Conservation (phyloP, 2,113 vertebrate genomes). For the Osmerus eperlanus region DNA sequence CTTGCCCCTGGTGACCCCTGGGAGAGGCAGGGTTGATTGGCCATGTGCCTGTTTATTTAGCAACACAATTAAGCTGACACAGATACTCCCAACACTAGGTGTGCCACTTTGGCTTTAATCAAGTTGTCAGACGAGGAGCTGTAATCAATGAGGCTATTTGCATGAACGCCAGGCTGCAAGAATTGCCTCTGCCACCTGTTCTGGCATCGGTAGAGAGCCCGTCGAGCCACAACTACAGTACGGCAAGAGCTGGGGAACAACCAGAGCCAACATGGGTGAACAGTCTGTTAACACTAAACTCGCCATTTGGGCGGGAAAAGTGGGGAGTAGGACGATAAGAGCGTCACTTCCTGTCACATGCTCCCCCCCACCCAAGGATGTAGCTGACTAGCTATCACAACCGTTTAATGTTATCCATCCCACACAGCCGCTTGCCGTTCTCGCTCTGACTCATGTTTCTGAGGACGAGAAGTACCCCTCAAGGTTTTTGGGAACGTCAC, state of each 20-base stretch:
- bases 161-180: conserved; percentile 35
- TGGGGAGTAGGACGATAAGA: too few species aligned
- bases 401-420: conserved; percentile 6
- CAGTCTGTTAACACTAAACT: too few species aligned
- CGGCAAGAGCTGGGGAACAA: too few species aligned
- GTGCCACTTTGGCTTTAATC: conserved; percentile 57
- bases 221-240: not conserved
- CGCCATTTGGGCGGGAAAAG: too few species aligned
- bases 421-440: not conserved
- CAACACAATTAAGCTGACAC: conserved; percentile 55
- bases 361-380: not conserved
- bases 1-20: conserved; percentile 16
- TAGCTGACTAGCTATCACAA: not conserved
- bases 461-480: conserved; percentile 40
- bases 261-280: too few species aligned
- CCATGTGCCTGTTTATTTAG: conserved; percentile 49
- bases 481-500: conserved; percentile 34
- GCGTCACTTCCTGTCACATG: too few species aligned
- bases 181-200: conserved; percentile 40
- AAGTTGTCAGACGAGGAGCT: conserved; percentile 47
- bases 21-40: conserved; percentile 22
- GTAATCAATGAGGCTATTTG: conserved; percentile 55
- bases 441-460: conserved; percentile 33
- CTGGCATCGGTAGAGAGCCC: not conserved
- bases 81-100: conserved; percentile 43